Conservation (phyloP, 2,113 vertebrate genomes). For the Microcebus griseorufus region DNA sequence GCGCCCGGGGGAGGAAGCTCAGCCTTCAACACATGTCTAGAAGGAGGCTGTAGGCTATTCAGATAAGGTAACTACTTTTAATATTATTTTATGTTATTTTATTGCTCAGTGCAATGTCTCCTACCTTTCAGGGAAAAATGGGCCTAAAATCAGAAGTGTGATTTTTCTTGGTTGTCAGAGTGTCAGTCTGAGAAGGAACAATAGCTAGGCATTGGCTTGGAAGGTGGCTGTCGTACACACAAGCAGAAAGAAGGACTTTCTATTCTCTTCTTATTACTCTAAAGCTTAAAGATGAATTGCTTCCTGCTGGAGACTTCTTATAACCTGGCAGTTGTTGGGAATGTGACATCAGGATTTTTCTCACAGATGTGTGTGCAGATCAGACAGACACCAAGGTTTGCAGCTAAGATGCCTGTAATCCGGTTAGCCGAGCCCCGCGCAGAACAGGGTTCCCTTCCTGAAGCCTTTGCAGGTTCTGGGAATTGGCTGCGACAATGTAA, state of each 20-base stretch:
- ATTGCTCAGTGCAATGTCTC: too few relatives aligned
- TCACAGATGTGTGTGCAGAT: not conserved
- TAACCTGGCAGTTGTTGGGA: not conserved
- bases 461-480: not conserved
- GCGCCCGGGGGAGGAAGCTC: not conserved
- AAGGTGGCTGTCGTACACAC: not conserved
- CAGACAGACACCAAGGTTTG: not conserved
- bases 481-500: not conserved
- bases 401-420: not conserved
- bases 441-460: not conserved
- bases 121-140: not conserved
- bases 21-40: not conserved
- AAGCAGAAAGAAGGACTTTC: not conserved
- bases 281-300: not conserved
- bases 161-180: not conserved
- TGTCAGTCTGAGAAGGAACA: not conserved
- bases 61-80: constrained; percentile 5
- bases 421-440: not conserved
- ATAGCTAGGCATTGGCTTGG: not conserved
- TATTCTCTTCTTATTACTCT: not conserved
- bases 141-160: not conserved
- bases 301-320: not conserved
- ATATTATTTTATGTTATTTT: too few relatives aligned
- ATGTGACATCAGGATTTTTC: not conserved
- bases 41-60: not conserved